Evolutionary conservation across 2,797 vertebrate species (phyloP), one percentile per base, ranked within the genome.

Genomic region (Hippocampus kuda): DNA sequence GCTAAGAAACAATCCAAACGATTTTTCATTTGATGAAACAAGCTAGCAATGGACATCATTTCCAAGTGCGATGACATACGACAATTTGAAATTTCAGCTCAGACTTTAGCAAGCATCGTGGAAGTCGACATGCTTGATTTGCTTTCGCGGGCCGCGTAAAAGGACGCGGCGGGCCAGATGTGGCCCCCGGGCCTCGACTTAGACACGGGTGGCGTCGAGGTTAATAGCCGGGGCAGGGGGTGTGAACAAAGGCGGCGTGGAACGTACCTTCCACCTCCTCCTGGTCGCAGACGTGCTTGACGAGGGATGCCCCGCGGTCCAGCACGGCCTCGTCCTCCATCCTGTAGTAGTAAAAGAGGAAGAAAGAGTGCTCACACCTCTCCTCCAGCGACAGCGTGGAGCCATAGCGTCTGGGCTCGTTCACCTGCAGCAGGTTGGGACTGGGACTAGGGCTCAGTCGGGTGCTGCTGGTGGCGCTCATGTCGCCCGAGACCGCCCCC

Each of bases 321-420:
- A 98, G 83, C 79, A 98, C 96, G 26, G 96, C 96, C 90, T 98
- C 96, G 83, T 98, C 96, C 90, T 98, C 96, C 95, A 98, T 95
- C 92, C 96, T 98, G 86, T 96, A 98, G 91, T 96, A 95, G 91
- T 97, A 98, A 86, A 97, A 99, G 79, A 98, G 92, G 92, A 98
- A 98, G 83, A 99, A 98, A 90, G 96, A 98, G 88, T 93, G 93
- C 88, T 98, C 93, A 95, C 95, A 94, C 90, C 92, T 95, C 84
- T 98, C 94, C 88, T 94, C 93, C 83, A 96, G 87, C 0, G 94
- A 94, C 88, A 90, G 79, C 49, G 88, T 91, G 3, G 94, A 91
- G 76, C 90, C 90, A 79, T 92, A 93, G 84, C 90, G 80, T 79
- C 79, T 90, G n/a, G 92, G 93, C 89, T 94, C 88, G 77, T 90